These are phyloP conservation scores for Eueides isabella DNA, from an alignment of 1,140 invertebrate species.

Conservation along the genomic window DNA sequence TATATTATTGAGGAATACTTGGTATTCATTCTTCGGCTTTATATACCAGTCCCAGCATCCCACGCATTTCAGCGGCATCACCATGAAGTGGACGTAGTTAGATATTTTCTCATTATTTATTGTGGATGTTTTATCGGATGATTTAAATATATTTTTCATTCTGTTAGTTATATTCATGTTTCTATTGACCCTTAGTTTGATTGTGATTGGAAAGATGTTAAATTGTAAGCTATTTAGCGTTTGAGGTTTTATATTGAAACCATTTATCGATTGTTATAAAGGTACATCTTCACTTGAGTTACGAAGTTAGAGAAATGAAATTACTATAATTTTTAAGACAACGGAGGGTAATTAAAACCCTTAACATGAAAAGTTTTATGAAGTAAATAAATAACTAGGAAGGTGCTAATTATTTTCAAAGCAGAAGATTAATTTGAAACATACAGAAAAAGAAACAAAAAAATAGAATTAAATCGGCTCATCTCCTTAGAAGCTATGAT, in stretches of 20 bases:
- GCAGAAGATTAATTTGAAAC: too few relatives aligned
- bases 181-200: not conserved
- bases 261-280: slow-evolving; percentile 8
- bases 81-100: slow-evolving; percentile 59
- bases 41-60: slow-evolving; percentile 68
- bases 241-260: not conserved
- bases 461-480: too few relatives aligned
- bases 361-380: too few relatives aligned
- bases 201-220: not conserved
- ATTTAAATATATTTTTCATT: slow-evolving; percentile 16
- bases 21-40: slow-evolving; percentile 35
- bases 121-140: slow-evolving; percentile 23
- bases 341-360: too few relatives aligned
- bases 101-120: slow-evolving; percentile 43
- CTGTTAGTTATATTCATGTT: not conserved
- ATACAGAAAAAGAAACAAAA: too few relatives aligned
- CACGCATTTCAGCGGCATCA: slow-evolving; percentile 57
- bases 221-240: not conserved
- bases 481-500: too few relatives aligned
- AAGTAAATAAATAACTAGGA: too few relatives aligned
- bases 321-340: too few relatives aligned
- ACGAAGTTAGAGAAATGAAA: too few relatives aligned
- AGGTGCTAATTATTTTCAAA: too few relatives aligned
- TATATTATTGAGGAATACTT: slow-evolving; percentile 57
- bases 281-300: not conserved